phyloP scores from a whole-genome alignment of 92 coral and sea anemone species.

The Porites evermanni region DNA sequence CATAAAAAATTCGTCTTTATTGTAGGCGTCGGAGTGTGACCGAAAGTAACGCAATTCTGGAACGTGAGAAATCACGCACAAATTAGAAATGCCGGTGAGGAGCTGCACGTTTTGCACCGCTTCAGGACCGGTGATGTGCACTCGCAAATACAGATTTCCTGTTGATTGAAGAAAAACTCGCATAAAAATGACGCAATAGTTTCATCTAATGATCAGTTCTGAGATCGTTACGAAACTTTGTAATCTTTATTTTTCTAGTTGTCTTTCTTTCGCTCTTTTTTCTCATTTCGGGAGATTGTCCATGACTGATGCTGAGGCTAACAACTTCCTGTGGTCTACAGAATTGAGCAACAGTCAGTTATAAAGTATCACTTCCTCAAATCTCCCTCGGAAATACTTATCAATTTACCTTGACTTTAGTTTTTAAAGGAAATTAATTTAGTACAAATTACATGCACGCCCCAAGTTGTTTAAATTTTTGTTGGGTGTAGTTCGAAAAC shows the following conservation, averaged over 20 bases:
- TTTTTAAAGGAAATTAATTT: background rate
- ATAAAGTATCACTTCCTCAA: background rate
- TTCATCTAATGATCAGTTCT: background rate
- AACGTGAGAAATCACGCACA: background rate
- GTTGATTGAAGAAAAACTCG: background rate
- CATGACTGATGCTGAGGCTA: too few species aligned
- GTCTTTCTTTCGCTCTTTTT: too few species aligned
- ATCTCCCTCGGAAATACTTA: background rate
- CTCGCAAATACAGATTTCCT: background rate
- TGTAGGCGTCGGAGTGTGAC: background rate
- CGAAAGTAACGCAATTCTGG: constrained; percentile 5
- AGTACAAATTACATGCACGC: background rate
- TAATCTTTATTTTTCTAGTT: background rate
- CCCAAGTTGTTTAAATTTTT: too few species aligned
- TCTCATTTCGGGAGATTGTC: too few species aligned
- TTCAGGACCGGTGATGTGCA: background rate
- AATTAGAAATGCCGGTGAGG: background rate
- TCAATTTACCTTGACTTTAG: background rate
- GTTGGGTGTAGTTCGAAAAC: too few species aligned
- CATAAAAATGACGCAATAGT: too few species aligned
- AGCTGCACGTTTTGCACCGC: constrained; percentile 8
- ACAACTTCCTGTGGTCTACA: too few species aligned
- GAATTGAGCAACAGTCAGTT: too few species aligned
- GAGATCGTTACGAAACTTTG: background rate
- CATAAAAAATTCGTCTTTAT: background rate